Percentiles rank a stretch among this genome's conserved stretches.
Evolutionary conservation across 2,888 invertebrate species (phyloP).

Genomic region (Oligia fasciuncula): DNA sequence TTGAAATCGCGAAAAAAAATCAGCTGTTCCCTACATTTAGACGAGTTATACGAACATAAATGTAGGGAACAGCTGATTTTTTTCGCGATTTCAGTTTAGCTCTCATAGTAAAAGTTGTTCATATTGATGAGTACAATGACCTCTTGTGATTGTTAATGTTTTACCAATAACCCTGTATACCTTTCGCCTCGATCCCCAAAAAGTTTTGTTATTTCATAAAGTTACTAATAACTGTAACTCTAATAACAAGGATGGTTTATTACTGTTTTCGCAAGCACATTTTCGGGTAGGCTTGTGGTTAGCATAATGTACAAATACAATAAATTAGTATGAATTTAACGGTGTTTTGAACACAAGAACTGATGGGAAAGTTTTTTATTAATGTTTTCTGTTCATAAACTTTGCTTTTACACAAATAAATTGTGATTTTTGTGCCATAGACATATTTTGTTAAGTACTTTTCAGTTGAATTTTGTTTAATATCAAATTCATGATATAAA

Average conservation of each 20-base stretch:
- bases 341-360: conserved; percentile 66
- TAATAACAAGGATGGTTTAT: conserved; percentile 43
- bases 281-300: conserved; percentile 52
- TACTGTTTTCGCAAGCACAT: conserved; percentile 53
- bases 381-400: conserved; percentile 46
- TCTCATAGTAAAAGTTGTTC: too few relatives aligned
- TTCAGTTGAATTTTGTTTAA: background rate
- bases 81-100: too few relatives aligned
- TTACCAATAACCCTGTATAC: background rate
- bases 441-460: conserved; percentile 19
- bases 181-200: conserved; percentile 13
- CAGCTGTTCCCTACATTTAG: too few relatives aligned
- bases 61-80: too few relatives aligned
- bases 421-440: conserved; percentile 36
- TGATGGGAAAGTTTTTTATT: conserved; percentile 56
- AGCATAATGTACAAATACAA: conserved; percentile 63
- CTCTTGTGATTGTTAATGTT: too few relatives aligned
- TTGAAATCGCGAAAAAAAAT: too few relatives aligned
- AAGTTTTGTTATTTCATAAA: conserved; percentile 52
- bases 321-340: conserved; percentile 58
- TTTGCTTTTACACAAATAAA: conserved; percentile 44
- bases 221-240: conserved; percentile 46
- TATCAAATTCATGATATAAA: background rate
- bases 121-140: too few relatives aligned
- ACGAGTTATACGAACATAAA: too few relatives aligned